A percentile compares a stretch with the other conserved stretches of the same genome.
Conservation (phyloP, 2,888 invertebrate species). For the Caenorhabditis sp. region DNA sequence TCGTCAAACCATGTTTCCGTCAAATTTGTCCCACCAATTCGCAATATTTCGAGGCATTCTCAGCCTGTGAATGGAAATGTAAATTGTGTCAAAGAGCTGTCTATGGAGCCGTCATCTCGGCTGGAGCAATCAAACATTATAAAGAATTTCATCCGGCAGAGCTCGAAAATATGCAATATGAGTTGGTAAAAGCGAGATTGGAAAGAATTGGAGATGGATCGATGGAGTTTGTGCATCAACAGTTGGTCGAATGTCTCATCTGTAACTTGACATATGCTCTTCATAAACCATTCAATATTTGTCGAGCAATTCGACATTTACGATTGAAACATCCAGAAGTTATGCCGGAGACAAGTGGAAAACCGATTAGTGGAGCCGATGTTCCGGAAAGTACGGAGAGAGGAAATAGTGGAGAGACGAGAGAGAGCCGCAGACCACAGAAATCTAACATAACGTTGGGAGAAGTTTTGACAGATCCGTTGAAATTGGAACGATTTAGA, state of each 20-base stretch:
- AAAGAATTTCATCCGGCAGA: slow-evolving; percentile 61
- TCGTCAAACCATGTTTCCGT: slow-evolving; percentile 64
- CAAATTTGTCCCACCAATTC: slow-evolving; percentile 66
- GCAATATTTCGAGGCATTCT: slow-evolving; percentile 58
- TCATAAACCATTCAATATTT: slow-evolving; percentile 69
- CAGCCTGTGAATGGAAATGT: slow-evolving; percentile 69
- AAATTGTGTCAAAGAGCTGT: slow-evolving; percentile 54
- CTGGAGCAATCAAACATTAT: slow-evolving; percentile 66
- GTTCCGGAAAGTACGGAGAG: slow-evolving; percentile 11
- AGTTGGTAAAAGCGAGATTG: slow-evolving; percentile 63
- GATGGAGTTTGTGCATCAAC: slow-evolving; percentile 68
- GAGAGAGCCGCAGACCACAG: background rate
- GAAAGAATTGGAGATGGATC: slow-evolving; percentile 69
- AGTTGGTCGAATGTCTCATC: slow-evolving; percentile 67
- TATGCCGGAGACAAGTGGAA: slow-evolving; percentile 67
- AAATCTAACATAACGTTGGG: slow-evolving; percentile 23
- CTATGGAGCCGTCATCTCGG: slow-evolving; percentile 56
- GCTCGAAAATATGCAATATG: slow-evolving; percentile 65
- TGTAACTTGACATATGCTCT: slow-evolving; percentile 67
- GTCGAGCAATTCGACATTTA: slow-evolving; percentile 69
- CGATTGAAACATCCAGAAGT: slow-evolving; percentile 63
- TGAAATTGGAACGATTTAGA: slow-evolving; percentile 44
- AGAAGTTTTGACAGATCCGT: slow-evolving; percentile 49
- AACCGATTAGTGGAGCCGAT: slow-evolving; percentile 26
- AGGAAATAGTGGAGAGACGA: background rate